Evolutionary conservation across 1,140 invertebrate genomes (phyloP).

Genomic region (Drosophila melanica): DNA sequence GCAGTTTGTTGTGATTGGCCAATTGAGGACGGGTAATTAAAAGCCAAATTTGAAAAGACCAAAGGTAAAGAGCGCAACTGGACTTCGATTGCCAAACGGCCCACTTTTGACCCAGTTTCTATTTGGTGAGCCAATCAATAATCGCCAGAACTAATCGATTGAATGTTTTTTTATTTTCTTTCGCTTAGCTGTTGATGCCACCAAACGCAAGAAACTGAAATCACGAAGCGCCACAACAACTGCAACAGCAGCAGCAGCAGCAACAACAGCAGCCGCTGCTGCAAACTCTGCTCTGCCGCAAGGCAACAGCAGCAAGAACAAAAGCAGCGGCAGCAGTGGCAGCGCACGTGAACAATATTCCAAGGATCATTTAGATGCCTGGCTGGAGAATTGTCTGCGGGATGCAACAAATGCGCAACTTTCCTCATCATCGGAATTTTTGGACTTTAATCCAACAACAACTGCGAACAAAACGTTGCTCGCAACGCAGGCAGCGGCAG

Average conservation of each 20-base stretch:
- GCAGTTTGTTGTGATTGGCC: slow-evolving; percentile 30
- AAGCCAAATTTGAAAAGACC: neutral
- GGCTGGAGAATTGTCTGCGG: slow-evolving; percentile 78
- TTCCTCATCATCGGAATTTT: slow-evolving; percentile 80
- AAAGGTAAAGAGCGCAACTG: neutral
- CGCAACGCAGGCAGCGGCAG: slow-evolving; percentile 38
- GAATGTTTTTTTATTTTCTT: slow-evolving; percentile 1
- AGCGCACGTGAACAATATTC: slow-evolving; percentile 54
- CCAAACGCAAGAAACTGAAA: slow-evolving; percentile 79
- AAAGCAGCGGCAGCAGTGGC: slow-evolving; percentile 35
- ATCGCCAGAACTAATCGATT: neutral
- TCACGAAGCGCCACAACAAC: slow-evolving; percentile 60
- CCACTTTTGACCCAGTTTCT: neutral
- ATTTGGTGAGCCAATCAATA: neutral
- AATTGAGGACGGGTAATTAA: slow-evolving; percentile 1
- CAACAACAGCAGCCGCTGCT: slow-evolving; percentile 8
- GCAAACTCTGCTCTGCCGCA: too few relatives aligned
- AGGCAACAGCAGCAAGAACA: slow-evolving; percentile 16
- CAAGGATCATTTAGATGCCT: slow-evolving; percentile 80
- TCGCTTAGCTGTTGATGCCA: slow-evolving; percentile 45
- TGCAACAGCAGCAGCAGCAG: slow-evolving; percentile 17
- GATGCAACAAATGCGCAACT: slow-evolving; percentile 78
- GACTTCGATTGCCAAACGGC: neutral
- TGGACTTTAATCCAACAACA: slow-evolving; percentile 76
- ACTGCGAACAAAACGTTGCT: slow-evolving; percentile 30